Evolutionary conservation across 2,888 invertebrate species (phyloP), one percentile per base, ranked within the genome.

Genomic region (Phaedon cochleariae): DNA sequence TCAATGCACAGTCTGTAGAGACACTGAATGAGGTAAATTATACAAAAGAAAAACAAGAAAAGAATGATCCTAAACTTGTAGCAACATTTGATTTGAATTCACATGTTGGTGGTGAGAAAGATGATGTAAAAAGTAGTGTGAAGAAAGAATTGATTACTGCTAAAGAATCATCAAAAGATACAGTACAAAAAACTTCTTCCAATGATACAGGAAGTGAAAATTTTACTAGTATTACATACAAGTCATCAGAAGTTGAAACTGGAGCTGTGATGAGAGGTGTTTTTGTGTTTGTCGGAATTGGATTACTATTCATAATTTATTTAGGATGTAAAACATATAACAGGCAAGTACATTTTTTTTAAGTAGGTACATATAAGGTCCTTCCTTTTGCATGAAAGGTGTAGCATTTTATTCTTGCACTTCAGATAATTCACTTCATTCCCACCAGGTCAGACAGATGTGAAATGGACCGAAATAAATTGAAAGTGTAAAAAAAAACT

Each of bases 231-330:
- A 17, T 55, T 49, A 37, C 52, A 26, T 15, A 22, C 17, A 57
- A 45, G 21, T 49, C 59, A 37, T 5, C 55, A 49, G 61, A 68
- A 52, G 68, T 73, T 65, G 75, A 76, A 68, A 73, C 77, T 10
- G 76, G 75, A 21, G 70, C 76, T 41, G 46, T 77, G n/a, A 68
- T 70, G 20, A 69, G 76, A 60, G 77, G 75, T 34, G 68, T 79
- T 53, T 64, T 72, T 53, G 75, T 80, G 41, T 69, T 79, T 66
- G 73, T 76, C 46, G 71, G 58, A 46, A 64, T 77, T 58, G 69
- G 74, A 48, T 57, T 77, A 7, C n/a, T 79, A 34, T 76, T 79
- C 63, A 67, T 80, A 20, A 67, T 76, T 34, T 79, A 76, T 69
- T 66, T 79, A 53, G 76, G 67, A 45, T 69, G 68, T 57, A 75